Evolutionary conservation across 35 echinoderm and acorn worm species (phyloP).

Genomic region (Heliocidaris erythrogramma): DNA sequence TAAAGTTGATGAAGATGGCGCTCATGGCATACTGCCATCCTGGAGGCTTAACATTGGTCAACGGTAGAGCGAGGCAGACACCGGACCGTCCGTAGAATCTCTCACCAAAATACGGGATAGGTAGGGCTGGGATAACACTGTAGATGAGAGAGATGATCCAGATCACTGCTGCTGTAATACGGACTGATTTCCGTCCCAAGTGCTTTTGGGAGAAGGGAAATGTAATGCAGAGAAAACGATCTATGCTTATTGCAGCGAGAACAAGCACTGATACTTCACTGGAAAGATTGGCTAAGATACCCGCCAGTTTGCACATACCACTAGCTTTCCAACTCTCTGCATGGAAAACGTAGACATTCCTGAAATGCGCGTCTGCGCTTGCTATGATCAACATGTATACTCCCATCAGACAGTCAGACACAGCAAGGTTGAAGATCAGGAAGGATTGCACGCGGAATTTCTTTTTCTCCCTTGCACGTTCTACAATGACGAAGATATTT

Average conservation of each 20-base stretch:
- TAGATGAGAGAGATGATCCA: constrained; percentile 45
- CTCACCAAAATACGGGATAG: constrained; percentile 54
- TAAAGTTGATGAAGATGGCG: constrained; percentile 48
- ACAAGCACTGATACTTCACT: constrained; percentile 66
- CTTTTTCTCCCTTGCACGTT: constrained; percentile 51
- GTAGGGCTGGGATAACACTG: constrained; percentile 52
- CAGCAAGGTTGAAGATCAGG: constrained; percentile 82
- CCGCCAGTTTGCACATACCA: constrained; percentile 55
- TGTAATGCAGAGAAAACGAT: constrained; percentile 65
- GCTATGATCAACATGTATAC: constrained; percentile 93
- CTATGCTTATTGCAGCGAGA: constrained; percentile 57
- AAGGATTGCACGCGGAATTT: constrained; percentile 70
- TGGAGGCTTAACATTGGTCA: constrained; percentile 36
- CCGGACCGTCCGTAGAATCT: constrained; percentile 55
- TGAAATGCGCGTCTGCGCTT: constrained; percentile 64
- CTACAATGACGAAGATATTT: constrained; percentile 74
- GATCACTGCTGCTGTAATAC: constrained; percentile 18
- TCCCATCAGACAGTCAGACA: constrained; percentile 94
- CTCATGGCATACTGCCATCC: constrained; percentile 59
- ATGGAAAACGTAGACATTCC: constrained; percentile 70
- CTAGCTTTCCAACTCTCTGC: constrained; percentile 64
- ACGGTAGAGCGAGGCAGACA: constrained; percentile 57
- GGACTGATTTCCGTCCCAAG: constrained; percentile 42
- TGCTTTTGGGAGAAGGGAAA: constrained; percentile 56
- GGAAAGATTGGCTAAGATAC: constrained; percentile 63